Evolutionary conservation across 2,888 invertebrate genomes (phyloP).

Genomic region (Lottia gigantea): DNA sequence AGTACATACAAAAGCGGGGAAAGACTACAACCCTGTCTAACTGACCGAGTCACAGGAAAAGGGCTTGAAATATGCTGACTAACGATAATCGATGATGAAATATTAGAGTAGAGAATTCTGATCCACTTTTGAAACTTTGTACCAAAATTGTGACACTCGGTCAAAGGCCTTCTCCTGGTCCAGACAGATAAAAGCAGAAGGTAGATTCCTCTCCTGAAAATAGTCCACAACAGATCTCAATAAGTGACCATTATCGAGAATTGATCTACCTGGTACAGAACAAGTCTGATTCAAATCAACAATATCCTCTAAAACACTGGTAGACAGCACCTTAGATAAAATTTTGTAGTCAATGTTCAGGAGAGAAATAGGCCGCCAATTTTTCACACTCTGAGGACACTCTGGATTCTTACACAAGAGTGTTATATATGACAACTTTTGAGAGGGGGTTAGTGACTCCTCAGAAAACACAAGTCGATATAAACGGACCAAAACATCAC

Average conservation of each 20-base stretch:
- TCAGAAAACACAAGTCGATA: slow-evolving; percentile 20
- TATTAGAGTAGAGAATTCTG: background rate
- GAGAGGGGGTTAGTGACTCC: slow-evolving; percentile 20
- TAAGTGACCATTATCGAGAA: slow-evolving; percentile 39
- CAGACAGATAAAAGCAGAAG: slow-evolving; percentile 32
- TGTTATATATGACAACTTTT: slow-evolving; percentile 25
- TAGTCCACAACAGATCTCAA: slow-evolving; percentile 34
- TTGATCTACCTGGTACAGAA: slow-evolving; percentile 34
- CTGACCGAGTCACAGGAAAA: background rate
- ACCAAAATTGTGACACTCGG: slow-evolving; percentile 10
- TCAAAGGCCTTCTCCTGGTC: background rate
- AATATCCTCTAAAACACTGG: slow-evolving; percentile 27
- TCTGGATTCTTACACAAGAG: slow-evolving; percentile 36
- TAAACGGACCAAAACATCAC: slow-evolving; percentile 24
- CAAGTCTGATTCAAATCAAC: slow-evolving; percentile 39
- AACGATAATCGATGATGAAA: background rate
- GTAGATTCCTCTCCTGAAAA: slow-evolving; percentile 33
- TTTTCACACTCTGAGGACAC: slow-evolving; percentile 29
- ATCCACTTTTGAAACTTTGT: slow-evolving; percentile 13
- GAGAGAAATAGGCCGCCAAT: slow-evolving; percentile 40
- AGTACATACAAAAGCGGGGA: slow-evolving; percentile 10
- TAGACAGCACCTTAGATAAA: slow-evolving; percentile 36
- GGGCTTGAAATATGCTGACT: background rate
- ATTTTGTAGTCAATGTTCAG: slow-evolving; percentile 41
- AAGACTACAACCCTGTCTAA: background rate